These are phyloP conservation scores for Drosophila mojavensis DNA, from an alignment of 1,140 invertebrate genomes.

Conservation along the genomic window DNA sequence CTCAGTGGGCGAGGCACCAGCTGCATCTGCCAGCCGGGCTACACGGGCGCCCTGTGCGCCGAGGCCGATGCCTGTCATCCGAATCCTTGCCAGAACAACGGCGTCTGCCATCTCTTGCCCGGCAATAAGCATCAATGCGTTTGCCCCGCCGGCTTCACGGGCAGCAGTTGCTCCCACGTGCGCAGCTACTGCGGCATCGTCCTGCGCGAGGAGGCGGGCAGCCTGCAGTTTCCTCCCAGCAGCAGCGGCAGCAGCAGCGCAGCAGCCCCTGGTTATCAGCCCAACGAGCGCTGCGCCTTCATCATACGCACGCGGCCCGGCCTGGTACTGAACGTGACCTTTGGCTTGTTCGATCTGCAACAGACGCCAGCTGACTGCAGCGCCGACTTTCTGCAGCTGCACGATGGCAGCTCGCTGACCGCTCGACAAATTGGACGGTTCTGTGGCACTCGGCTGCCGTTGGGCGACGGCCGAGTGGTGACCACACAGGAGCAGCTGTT, in stretches of 20 bases:
- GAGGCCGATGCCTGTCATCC: slow-evolving; percentile 86
- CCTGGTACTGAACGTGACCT: slow-evolving; percentile 91
- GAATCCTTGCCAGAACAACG: slow-evolving; percentile 92
- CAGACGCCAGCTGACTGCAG: slow-evolving; percentile 84
- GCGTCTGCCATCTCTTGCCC: slow-evolving; percentile 86
- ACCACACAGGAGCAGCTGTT: slow-evolving; percentile 90
- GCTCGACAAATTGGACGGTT: slow-evolving; percentile 89
- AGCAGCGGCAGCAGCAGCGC: slow-evolving; percentile 76
- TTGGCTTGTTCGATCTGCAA: slow-evolving; percentile 89
- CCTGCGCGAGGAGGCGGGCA: slow-evolving; percentile 82
- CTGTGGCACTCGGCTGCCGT: slow-evolving; percentile 88
- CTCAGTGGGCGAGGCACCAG: slow-evolving; percentile 76
- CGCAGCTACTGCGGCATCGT: slow-evolving; percentile 84
- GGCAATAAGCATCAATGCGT: slow-evolving; percentile 72
- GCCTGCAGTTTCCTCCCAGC: slow-evolving; percentile 84
- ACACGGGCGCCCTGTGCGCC: slow-evolving; percentile 84
- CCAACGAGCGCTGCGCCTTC: slow-evolving; percentile 91
- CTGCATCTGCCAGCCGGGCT: slow-evolving; percentile 87
- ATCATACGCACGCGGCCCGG: slow-evolving; percentile 87
- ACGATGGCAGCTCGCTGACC: slow-evolving; percentile 90
- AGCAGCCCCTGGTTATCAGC: slow-evolving; percentile 70
- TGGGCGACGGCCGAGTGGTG: slow-evolving; percentile 87
- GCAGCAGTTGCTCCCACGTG: slow-evolving; percentile 53
- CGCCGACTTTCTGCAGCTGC: slow-evolving; percentile 90
- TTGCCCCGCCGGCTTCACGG: slow-evolving; percentile 86